Conservation (phyloP, 2,888 invertebrate genomes). For the Protophormia terraenovae region DNA sequence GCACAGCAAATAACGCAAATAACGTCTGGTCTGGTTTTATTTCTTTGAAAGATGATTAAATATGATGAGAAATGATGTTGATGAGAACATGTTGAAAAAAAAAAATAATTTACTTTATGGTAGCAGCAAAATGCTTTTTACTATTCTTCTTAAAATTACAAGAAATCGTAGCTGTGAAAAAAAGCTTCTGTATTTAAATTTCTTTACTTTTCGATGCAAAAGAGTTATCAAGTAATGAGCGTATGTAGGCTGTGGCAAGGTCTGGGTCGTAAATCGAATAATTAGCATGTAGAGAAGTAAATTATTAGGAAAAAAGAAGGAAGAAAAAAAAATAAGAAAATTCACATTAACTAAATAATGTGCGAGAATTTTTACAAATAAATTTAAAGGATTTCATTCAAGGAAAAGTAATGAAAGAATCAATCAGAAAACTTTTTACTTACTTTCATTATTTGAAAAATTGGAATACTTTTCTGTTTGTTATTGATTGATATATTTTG, state of each 20-base stretch:
- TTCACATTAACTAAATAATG: not conserved
- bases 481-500: too few species aligned
- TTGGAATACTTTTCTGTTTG: too few species aligned
- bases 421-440: too few species aligned
- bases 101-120: too few species aligned
- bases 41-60: conserved; percentile 61
- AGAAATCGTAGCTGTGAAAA: not conserved
- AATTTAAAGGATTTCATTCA: not conserved
- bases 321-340: not conserved
- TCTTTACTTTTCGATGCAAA: not conserved
- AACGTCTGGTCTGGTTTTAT: conserved; percentile 17
- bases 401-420: not conserved
- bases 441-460: too few species aligned
- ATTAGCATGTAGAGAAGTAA: conserved; percentile 36
- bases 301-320: not conserved
- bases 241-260: not conserved
- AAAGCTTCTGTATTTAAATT: conserved; percentile 51
- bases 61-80: conserved; percentile 62
- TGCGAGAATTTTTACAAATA: not conserved
- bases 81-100: conserved; percentile 47
- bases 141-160: conserved; percentile 5
- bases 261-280: not conserved
- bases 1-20: not conserved
- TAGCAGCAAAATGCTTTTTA: conserved; percentile 38
- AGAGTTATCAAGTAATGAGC: not conserved